Percentiles rank a stretch among this genome's conserved stretches.
These are phyloP conservation scores for Etheostoma spectabile DNA, from an alignment of 2,113 vertebrate species.

Conservation along the genomic window DNA sequence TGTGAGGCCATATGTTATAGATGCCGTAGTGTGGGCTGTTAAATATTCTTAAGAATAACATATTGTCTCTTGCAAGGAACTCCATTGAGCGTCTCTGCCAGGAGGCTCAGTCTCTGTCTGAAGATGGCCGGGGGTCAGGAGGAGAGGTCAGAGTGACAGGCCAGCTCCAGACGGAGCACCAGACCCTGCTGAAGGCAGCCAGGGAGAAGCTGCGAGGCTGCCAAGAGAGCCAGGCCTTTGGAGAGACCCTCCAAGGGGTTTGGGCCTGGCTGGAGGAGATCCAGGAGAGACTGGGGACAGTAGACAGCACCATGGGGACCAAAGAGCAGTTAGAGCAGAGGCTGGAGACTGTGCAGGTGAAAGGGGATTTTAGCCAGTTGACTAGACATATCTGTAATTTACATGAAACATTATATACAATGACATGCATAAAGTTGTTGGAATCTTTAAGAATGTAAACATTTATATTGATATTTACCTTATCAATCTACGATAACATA, in stretches of 20 bases:
- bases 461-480: background rate
- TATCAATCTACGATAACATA: background rate
- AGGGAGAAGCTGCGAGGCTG: conserved; percentile 88
- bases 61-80: conserved; percentile 80
- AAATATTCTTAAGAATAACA: conserved; percentile 20
- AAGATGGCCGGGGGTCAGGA: conserved; percentile 87
- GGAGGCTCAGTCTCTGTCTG: conserved; percentile 88
- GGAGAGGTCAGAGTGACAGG: conserved; percentile 84
- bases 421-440: background rate
- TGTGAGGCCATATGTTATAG: conserved; percentile 21
- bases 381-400: background rate
- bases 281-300: conserved; percentile 86
- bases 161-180: conserved; percentile 89
- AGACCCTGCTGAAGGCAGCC: conserved; percentile 87
- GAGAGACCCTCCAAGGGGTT: conserved; percentile 89
- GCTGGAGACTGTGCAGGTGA: conserved; percentile 91
- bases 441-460: background rate
- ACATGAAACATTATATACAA: background rate
- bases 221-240: conserved; percentile 93
- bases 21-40: background rate
- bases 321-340: conserved; percentile 89
- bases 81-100: conserved; percentile 91
- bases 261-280: conserved; percentile 92
- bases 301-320: conserved; percentile 89
- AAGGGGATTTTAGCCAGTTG: background rate